phyloP scores from a whole-genome alignment of 2,888 invertebrate species.

The Rhopalosiphum nymphaeae region DNA sequence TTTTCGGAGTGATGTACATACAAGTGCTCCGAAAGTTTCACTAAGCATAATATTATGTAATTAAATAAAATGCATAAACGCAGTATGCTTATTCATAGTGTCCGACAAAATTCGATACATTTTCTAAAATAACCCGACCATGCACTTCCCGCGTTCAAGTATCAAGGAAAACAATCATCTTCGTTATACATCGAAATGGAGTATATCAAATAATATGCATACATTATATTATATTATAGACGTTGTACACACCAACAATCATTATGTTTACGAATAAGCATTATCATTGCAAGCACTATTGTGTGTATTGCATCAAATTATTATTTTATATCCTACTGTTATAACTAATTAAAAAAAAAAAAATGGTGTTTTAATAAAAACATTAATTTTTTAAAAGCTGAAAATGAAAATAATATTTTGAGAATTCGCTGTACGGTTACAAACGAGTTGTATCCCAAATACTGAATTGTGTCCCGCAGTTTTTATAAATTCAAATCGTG shows the following conservation, averaged over 20 bases:
- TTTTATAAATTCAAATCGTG: no score
- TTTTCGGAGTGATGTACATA: neutral
- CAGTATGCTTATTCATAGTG: neutral
- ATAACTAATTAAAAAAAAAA: neutral
- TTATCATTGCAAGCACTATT: neutral
- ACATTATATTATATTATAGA: neutral
- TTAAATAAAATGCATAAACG: neutral
- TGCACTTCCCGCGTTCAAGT: neutral
- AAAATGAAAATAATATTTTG: neutral
- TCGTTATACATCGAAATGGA: neutral
- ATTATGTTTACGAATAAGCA: neutral
- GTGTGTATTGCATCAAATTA: neutral
- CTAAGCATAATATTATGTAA: neutral
- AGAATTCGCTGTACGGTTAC: neutral
- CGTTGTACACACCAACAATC: neutral
- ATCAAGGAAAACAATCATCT: neutral
- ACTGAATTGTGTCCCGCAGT: no score
- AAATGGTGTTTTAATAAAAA: neutral
- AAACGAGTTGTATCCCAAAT: no score
- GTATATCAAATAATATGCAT: neutral
- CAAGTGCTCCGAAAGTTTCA: neutral
- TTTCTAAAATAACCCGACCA: neutral
- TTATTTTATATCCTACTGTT: neutral
- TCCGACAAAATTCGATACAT: neutral
- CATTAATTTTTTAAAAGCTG: neutral